Conservation (phyloP, 1,140 invertebrate genomes). For the Drosophila quadrilineata region DNA sequence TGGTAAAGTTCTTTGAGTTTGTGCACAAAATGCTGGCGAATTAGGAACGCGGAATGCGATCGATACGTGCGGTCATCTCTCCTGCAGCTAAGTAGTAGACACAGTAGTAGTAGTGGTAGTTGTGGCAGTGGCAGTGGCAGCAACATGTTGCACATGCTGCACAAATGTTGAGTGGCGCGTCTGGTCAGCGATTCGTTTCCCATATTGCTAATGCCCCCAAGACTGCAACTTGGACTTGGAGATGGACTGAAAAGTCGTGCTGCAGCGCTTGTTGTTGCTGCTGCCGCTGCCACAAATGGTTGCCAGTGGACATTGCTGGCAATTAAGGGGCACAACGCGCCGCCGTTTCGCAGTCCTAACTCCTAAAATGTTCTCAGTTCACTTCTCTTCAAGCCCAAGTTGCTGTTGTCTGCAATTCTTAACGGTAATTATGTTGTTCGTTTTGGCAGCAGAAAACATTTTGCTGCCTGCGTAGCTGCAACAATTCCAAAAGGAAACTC, state of each 20-base stretch:
- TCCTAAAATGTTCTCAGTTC: constrained; percentile 66
- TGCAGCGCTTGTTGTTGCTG: constrained; percentile 14
- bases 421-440: constrained; percentile 80
- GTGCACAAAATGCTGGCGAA: constrained; percentile 72
- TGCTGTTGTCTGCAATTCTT: no score
- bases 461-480: constrained; percentile 34
- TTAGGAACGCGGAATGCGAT: constrained; percentile 79
- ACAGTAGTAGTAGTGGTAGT: background rate
- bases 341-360: background rate
- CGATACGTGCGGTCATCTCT: constrained; percentile 71
- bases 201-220: constrained; percentile 73
- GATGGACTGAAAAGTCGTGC: constrained; percentile 46
- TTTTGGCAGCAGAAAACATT: constrained; percentile 65
- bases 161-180: constrained; percentile 57
- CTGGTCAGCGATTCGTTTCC: constrained; percentile 77
- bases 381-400: constrained; percentile 28
- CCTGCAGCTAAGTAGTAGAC: constrained; percentile 44
- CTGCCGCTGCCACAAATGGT: constrained; percentile 51
- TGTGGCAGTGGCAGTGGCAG: constrained; percentile 16
- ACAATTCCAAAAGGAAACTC: constrained; percentile 33
- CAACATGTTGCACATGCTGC: constrained; percentile 75
- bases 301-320: constrained; percentile 65
- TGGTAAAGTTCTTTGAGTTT: constrained; percentile 61
- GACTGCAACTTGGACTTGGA: constrained; percentile 1
- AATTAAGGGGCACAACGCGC: constrained; percentile 60